Evolutionary conservation across 2,888 invertebrate species (phyloP).

Genomic region (Nymphalis urticae): DNA sequence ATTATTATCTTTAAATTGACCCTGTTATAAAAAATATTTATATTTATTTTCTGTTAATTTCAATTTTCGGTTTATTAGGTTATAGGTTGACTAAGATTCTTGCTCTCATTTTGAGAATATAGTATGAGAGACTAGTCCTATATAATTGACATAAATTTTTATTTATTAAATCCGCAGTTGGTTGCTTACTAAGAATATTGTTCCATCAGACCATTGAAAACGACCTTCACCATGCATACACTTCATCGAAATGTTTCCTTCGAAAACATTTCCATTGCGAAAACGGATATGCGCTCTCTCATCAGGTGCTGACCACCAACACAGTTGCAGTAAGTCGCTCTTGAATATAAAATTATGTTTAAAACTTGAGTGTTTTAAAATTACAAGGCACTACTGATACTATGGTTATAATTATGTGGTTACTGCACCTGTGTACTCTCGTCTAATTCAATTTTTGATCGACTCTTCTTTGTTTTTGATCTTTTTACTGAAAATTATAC

Average conservation of each 20-base stretch:
- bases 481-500: slow-evolving; percentile 44
- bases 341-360: slow-evolving; percentile 29
- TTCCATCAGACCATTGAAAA: slow-evolving; percentile 82
- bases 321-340: slow-evolving; percentile 47
- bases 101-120: too few species aligned
- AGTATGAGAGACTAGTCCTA: too few species aligned
- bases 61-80: too few species aligned
- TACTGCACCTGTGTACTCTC: slow-evolving; percentile 47
- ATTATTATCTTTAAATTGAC: slow-evolving; percentile 79
- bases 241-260: slow-evolving; percentile 77
- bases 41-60: too few species aligned
- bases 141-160: too few species aligned
- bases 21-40: slow-evolving; percentile 57
- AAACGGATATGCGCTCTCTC: slow-evolving; percentile 77
- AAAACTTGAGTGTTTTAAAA: neutral
- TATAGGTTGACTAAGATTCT: too few species aligned
- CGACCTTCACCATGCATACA: slow-evolving; percentile 82
- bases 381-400: neutral
- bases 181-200: slow-evolving; percentile 73
- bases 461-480: slow-evolving; percentile 54
- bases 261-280: slow-evolving; percentile 80
- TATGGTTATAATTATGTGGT: slow-evolving; percentile 1
- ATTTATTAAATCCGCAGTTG: too few species aligned
- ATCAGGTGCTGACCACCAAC: slow-evolving; percentile 65
- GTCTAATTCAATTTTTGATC: slow-evolving; percentile 51